Evolutionary conservation across 92 coral and sea anemone genomes (phyloP).

Genomic region (Actinostola sp.): DNA sequence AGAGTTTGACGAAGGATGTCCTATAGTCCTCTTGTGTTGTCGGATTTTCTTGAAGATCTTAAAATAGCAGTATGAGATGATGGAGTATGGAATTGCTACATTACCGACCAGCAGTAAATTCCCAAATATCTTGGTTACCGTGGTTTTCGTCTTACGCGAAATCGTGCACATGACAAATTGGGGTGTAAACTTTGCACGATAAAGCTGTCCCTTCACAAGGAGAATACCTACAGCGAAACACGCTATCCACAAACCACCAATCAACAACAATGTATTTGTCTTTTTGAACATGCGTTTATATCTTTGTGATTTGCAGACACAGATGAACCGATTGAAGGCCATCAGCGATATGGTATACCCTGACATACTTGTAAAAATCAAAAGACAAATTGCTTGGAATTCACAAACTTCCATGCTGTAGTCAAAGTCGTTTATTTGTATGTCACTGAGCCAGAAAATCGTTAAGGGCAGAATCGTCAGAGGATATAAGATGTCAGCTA

Average conservation of each 20-base stretch:
- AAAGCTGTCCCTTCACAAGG: not conserved
- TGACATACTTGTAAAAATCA: constrained; percentile 2
- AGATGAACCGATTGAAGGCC: constrained; percentile 23
- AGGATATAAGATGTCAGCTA: constrained; percentile 16
- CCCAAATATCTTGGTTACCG: not conserved
- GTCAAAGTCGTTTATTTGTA: not conserved
- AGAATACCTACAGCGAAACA: not conserved
- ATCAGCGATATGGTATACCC: constrained; percentile 10
- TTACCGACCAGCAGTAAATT: not conserved
- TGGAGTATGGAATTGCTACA: not conserved
- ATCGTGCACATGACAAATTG: not conserved
- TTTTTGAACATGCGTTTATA: constrained; percentile 20
- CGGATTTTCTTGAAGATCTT: constrained; percentile 27
- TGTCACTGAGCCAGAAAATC: not conserved
- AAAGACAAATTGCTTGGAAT: constrained; percentile 14
- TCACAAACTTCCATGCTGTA: constrained; percentile 11
- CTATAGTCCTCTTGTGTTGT: constrained; percentile 10
- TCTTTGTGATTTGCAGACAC: constrained; percentile 22
- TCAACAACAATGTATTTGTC: not conserved
- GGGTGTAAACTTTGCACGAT: not conserved
- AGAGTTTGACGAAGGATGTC: not conserved
- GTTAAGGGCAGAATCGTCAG: constrained; percentile 17
- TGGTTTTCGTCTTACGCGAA: not conserved
- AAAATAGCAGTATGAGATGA: constrained; percentile 17
- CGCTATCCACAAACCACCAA: constrained; percentile 2